Conservation (phyloP, 2,797 vertebrate species). For the Characodon lateralis region DNA sequence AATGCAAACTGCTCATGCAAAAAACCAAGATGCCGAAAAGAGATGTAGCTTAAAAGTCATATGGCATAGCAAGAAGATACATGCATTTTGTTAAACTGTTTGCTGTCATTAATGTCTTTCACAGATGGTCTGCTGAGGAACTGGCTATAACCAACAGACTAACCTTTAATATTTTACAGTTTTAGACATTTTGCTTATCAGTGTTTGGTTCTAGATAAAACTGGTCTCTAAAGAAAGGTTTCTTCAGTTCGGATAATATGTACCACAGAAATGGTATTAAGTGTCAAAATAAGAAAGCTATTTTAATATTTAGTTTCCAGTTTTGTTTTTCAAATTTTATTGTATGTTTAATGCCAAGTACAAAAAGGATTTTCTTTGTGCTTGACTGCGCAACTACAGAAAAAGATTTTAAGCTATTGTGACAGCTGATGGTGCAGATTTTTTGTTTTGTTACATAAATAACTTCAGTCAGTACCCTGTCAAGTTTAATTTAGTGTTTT, state of each 20-base stretch:
- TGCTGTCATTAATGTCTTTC: too few relatives aligned
- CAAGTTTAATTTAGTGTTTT: constrained; percentile 1
- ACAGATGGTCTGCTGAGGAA: too few relatives aligned
- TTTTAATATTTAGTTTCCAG: neutral
- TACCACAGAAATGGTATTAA: neutral
- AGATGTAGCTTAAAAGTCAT: too few relatives aligned
- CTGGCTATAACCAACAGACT: neutral
- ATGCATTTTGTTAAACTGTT: too few relatives aligned
- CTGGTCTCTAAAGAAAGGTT: neutral
- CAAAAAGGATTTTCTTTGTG: neutral
- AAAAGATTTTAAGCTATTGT: neutral
- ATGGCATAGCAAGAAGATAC: too few relatives aligned
- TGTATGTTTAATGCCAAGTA: neutral
- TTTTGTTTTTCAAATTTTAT: neutral
- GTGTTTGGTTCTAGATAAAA: neutral
- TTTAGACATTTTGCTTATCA: neutral
- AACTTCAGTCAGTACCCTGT: constrained; percentile 11
- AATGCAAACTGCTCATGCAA: too few relatives aligned
- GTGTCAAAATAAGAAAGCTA: neutral
- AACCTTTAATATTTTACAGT: neutral
- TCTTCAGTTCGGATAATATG: neutral
- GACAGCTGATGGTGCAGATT: neutral
- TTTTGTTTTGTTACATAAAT: constrained; percentile 8
- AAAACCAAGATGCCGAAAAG: too few relatives aligned
- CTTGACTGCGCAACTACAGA: neutral